Conservation (phyloP, 1,140 invertebrate species). For the Lethocerus indicus region DNA sequence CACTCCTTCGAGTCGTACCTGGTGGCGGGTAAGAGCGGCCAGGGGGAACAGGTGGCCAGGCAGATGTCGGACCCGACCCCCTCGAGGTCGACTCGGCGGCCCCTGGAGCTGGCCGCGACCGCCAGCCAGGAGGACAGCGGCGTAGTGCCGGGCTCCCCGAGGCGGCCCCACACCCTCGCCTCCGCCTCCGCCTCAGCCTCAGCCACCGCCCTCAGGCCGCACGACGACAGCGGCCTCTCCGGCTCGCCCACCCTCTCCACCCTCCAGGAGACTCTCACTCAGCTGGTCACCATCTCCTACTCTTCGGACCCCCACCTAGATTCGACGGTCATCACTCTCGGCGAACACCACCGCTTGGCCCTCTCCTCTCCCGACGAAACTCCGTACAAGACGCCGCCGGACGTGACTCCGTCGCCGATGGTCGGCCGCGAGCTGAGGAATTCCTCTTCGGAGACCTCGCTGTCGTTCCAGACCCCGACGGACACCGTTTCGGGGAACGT, state of each 20-base stretch:
- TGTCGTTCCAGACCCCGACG: conserved; percentile 14
- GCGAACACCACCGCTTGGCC: too few species aligned
- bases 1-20: conserved; percentile 18
- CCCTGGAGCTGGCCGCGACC: conserved; percentile 8
- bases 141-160: background rate
- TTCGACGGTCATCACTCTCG: too few species aligned
- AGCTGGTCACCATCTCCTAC: too few species aligned
- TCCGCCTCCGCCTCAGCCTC: too few species aligned
- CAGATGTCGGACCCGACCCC: conserved; percentile 16
- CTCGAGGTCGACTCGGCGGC: conserved; percentile 8
- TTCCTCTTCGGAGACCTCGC: conserved; percentile 11
- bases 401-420: conserved; percentile 10
- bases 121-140: background rate
- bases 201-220: too few species aligned
- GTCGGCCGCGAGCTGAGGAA: conserved; percentile 8
- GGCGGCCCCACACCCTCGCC: conserved; percentile 8
- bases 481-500: conserved; percentile 11
- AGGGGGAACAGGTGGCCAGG: too few species aligned
- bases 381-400: conserved; percentile 14
- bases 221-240: too few species aligned
- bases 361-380: too few species aligned
- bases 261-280: too few species aligned
- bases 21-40: background rate
- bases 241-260: too few species aligned
- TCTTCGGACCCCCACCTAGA: too few species aligned